Conservation (phyloP, 1,140 invertebrate genomes). For the Heliconius hermathena region DNA sequence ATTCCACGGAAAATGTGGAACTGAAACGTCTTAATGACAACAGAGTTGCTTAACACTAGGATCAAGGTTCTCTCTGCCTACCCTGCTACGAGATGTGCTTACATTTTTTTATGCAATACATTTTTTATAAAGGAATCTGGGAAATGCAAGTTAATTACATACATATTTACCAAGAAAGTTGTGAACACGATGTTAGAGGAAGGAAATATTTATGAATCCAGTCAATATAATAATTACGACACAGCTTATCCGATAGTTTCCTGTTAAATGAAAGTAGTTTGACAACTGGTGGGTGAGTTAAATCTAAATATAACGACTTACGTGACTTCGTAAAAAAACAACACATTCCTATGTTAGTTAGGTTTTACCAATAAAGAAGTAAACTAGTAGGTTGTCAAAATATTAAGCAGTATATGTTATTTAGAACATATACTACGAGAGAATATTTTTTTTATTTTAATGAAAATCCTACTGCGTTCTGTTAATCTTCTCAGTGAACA, state of each 20-base stretch:
- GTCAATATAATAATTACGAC: constrained; percentile 9
- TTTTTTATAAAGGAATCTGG: background rate
- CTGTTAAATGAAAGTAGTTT: constrained; percentile 21
- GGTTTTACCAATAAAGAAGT: background rate
- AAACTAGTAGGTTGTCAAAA: too few relatives aligned
- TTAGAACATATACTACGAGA: too few relatives aligned
- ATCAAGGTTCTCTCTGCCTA: too few relatives aligned
- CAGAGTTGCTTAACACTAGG: too few relatives aligned
- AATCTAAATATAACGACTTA: constrained; percentile 2
- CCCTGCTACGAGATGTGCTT: too few relatives aligned
- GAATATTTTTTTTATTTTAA: too few relatives aligned
- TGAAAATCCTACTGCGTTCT: too few relatives aligned
- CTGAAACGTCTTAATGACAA: too few relatives aligned
- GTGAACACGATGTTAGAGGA: constrained; percentile 7
- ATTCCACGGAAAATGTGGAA: too few relatives aligned
- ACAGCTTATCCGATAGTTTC: background rate
- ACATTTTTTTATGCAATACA: background rate
- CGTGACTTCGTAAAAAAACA: background rate
- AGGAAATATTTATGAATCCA: constrained; percentile 19
- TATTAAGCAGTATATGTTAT: too few relatives aligned
- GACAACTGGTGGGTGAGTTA: background rate
- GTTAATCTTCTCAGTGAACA: too few relatives aligned
- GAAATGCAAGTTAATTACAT: background rate
- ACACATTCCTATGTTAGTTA: background rate
- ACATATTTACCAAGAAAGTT: background rate